Evolutionary conservation across 2,797 vertebrate genomes (phyloP).

Genomic region (Myoxocephalus aenaeus): DNA sequence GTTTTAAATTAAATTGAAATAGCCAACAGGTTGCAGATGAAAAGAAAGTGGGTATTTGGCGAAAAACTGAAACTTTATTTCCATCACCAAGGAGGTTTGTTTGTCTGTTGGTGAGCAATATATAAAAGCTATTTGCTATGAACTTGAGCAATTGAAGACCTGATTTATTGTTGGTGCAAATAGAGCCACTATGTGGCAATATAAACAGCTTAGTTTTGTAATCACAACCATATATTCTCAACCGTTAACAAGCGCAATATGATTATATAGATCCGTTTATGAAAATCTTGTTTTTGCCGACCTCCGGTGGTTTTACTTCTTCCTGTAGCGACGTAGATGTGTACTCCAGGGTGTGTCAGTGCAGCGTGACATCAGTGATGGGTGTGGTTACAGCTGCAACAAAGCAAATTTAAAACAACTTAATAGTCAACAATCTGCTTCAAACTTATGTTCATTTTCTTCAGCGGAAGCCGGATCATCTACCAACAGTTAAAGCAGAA

Average conservation of each 20-base stretch:
- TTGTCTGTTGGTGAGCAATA: not conserved
- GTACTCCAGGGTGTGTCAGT: not conserved
- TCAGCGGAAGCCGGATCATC: not conserved
- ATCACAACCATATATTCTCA: not conserved
- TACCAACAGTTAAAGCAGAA: not conserved
- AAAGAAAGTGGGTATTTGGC: not conserved
- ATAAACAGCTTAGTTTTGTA: not conserved
- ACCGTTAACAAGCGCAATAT: not conserved
- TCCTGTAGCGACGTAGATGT: not conserved
- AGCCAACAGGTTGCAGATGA: conserved; percentile 2
- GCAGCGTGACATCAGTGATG: not conserved
- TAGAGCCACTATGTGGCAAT: not conserved
- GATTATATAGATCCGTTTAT: not conserved
- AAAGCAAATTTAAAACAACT: not conserved
- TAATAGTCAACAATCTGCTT: not conserved
- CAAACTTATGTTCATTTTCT: not conserved
- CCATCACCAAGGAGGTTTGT: too few species aligned
- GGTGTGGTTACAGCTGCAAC: not conserved
- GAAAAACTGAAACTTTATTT: too few species aligned
- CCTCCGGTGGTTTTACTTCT: not conserved
- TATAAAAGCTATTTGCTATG: not conserved
- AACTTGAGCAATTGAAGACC: not conserved
- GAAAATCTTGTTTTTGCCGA: not conserved
- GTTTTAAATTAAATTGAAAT: not conserved
- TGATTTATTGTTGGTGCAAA: not conserved